These are phyloP conservation scores for Elmis aenea DNA, from an alignment of 2,888 invertebrate species.

Conservation along the genomic window DNA sequence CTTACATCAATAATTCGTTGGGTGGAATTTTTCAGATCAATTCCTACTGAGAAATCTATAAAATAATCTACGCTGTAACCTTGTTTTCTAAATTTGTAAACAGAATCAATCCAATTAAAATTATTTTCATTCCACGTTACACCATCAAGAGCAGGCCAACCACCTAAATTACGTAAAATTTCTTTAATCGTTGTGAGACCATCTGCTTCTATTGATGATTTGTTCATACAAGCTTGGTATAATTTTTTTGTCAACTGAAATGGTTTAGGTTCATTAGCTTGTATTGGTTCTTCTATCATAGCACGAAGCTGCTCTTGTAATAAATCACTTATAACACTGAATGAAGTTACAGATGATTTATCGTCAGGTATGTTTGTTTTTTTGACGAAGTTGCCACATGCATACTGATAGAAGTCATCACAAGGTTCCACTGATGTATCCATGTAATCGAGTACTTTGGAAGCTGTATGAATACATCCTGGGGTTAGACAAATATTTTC, in stretches of 20 bases:
- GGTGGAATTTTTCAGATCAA: constrained; percentile 85
- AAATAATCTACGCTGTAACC: constrained; percentile 89
- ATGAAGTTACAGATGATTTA: constrained; percentile 71
- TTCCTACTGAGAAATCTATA: constrained; percentile 83
- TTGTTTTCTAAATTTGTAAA: constrained; percentile 71
- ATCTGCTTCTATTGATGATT: constrained; percentile 72
- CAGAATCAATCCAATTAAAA: constrained; percentile 79
- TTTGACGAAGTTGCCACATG: constrained; percentile 71
- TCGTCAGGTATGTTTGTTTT: constrained; percentile 74
- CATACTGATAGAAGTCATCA: constrained; percentile 76
- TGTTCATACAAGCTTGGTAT: constrained; percentile 85
- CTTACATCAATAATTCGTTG: constrained; percentile 80
- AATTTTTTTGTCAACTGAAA: constrained; percentile 75
- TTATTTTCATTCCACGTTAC: constrained; percentile 63
- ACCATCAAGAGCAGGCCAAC: constrained; percentile 89
- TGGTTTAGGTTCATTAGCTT: constrained; percentile 60
- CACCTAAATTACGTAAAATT: constrained; percentile 75
- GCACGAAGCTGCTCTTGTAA: constrained; percentile 67
- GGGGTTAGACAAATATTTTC: constrained; percentile 62
- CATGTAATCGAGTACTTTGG: constrained; percentile 66
- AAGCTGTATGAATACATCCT: constrained; percentile 79
- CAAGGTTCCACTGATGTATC: constrained; percentile 69
- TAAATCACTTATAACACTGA: constrained; percentile 70
- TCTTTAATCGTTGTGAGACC: constrained; percentile 68
- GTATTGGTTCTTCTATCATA: constrained; percentile 62